phyloP scores from a whole-genome alignment of 2,113 vertebrate genomes.

The Caracal caracal region DNA sequence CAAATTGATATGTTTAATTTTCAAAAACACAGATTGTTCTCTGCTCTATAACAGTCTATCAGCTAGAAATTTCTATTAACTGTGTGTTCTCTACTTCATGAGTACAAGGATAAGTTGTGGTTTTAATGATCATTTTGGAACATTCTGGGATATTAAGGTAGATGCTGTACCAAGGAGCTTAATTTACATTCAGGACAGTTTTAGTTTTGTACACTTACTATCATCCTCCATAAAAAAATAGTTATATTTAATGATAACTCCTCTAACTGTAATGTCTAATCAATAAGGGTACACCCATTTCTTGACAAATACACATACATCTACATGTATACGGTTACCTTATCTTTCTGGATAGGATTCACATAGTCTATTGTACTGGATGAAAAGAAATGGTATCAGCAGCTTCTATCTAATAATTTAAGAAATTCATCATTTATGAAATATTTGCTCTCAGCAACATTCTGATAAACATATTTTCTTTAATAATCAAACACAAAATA shows the following conservation, averaged over 20 bases:
- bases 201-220: not conserved
- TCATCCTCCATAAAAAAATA: not conserved
- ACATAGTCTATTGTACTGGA: not conserved
- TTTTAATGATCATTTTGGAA: constrained; percentile 2
- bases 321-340: not conserved
- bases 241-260: not conserved
- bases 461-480: constrained; percentile 28
- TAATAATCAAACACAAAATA: constrained; percentile 30
- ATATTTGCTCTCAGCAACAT: not conserved
- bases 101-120: not conserved
- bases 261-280: not conserved
- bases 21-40: constrained; percentile 17
- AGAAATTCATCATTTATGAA: not conserved
- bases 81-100: not conserved
- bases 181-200: not conserved
- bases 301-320: not conserved
- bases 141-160: not conserved
- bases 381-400: not conserved
- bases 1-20: constrained; percentile 33
- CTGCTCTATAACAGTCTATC: not conserved
- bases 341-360: not conserved
- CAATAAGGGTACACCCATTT: not conserved
- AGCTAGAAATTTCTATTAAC: constrained; percentile 32
- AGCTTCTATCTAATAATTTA: not conserved
- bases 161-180: not conserved